Base-by-base conservation (phyloP, 35 echinoderm and acorn worm species). In the Apostichopus japonicus region DNA sequence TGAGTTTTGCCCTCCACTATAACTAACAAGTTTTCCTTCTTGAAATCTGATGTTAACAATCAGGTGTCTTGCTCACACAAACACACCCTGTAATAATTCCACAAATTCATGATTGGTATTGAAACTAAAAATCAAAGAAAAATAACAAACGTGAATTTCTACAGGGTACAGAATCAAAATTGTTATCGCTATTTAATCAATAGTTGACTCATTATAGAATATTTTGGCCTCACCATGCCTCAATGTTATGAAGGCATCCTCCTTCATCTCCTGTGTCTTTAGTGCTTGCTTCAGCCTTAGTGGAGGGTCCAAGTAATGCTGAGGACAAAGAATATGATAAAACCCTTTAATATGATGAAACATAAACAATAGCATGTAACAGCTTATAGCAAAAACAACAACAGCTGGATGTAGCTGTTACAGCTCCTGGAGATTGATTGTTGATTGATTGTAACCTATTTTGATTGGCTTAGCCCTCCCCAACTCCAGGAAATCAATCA, bases 241-340 rank as follows among this genome's bases (percentile, higher is more conserved):
- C 59, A 98, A 87, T 56, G 88, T 92, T 78, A 96, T 90, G 77
- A 96, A 96, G 55, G 95, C 97, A 79, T 96, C 91, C 22, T 86
- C 91, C 17, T 87, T 33, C 17, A 98, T 51, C 3, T 71, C 67
- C 22, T 91, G 87, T 0, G 90, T 59, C 16, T 94, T 70, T 55
- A 98, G 22, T 5, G 90, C 93, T 23, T 96, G 57, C 59, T 96
- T 93, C 77, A 98, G 78, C 67, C 92, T 88, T 16, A 90, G 56
- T 5, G 83, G 92, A 73, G 97, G 97, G 21, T 94, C 94, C 91
- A 96, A 65, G 63, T 98, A 98, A 65, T 91, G 73, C 97, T 96
- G 22, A 55, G 78, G 65, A 87, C 73, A 87, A 86, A 75, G 16
- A 90, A 55, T 0, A 27, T 79, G 51, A 79, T 13, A 24, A 27